Evolutionary conservation across 1,140 invertebrate species (phyloP), one percentile per base, ranked within the genome.

Genomic region (Drosophila cardini): DNA sequence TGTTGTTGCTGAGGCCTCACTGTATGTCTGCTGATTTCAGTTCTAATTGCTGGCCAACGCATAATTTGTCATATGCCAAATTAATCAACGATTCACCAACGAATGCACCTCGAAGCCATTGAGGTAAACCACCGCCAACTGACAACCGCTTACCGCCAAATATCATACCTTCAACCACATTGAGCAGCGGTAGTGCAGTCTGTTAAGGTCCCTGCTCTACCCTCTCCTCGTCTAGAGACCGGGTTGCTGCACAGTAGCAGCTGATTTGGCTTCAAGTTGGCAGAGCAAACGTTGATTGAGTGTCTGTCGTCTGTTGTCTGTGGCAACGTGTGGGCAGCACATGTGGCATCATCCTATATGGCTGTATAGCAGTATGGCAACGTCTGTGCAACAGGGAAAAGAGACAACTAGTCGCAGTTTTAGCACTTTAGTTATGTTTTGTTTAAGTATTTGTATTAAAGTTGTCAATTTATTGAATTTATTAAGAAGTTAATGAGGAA

Each of bases 21-120:
- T 81, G 69, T 85, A 5, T 77, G 63, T 79, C 74, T 77, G 50
- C 48, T 77, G 65, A 77, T 73, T 80, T 70, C 56, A 74, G 72
- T 76, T 87, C 72, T 87, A 89, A 89, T 89, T 89, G 84, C 84
- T 75, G 80, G 80, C 80, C 84, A 89, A 89, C 61, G 84, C 80
- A 87, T 76, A 87, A 87, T 87, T 89, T 87, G 84, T 87, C 84
- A 87, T 86, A 87, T 87, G 80, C 72, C 84, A 87, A 87, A 87
- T 87, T 89, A 89, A 87, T 87, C 89, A 87, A 77, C 76, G 76
- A 74, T 48, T 71, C 65, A 46, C 16, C 32, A 8, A 16, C 52
- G 5, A 36, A 69, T 56, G 60, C 43, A 65, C 26, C 52, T 72
- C 40, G 52, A 42, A 56, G 58, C 58, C 68, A 62, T 46, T 62